Base-by-base conservation (phyloP, 2,113 vertebrate genomes). In the Percina caprodes region DNA sequence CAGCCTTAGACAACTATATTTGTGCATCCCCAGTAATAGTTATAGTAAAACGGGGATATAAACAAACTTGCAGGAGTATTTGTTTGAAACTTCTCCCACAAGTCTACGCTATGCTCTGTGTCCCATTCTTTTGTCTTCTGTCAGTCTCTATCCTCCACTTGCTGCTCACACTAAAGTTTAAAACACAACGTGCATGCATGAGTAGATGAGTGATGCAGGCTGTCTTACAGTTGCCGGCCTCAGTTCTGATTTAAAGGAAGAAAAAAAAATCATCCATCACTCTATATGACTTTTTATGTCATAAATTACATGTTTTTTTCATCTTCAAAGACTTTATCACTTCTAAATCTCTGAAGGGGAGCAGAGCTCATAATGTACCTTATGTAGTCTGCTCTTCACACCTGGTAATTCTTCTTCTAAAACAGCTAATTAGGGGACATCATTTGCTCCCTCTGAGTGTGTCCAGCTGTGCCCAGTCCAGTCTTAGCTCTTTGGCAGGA, bases 391-490 rank as follows among this genome's bases (percentile, higher is more conserved):
- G 76, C 79, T 61, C 76, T 86, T 92, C 80, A 83, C 89, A 91
- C 85, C 69, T 83, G 76, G 84, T 88, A 86, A 91, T 88, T 89
- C 87, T 71, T 62, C 51, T 52, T 70, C 61, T 72, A 24, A 87
- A 87, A 83, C 84, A 89, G 79, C 77, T 85, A 77, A 90, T 92
- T 85, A 91, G 26, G 68, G 77, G 70, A 78, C 60, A 19, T 86
- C 69, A 82, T 91, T 69, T 78, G 73, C 79, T 84, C 78, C 76
- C 45, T 12, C 60, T 49, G 72, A 80, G 72, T 58, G 74, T 61
- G 83, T 91, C 89, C 92, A 93, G 91, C 91, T 92, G 91, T 88
- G 76, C 82, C 56, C 55, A 46, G 80, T 86, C 60, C 69, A 55
- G 77, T 51, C 51, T 69, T 70, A 55, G 66, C 66, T 33, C 46